phyloP scores from a whole-genome alignment of 2,888 invertebrate species.

The Dichetophora obliterata region DNA sequence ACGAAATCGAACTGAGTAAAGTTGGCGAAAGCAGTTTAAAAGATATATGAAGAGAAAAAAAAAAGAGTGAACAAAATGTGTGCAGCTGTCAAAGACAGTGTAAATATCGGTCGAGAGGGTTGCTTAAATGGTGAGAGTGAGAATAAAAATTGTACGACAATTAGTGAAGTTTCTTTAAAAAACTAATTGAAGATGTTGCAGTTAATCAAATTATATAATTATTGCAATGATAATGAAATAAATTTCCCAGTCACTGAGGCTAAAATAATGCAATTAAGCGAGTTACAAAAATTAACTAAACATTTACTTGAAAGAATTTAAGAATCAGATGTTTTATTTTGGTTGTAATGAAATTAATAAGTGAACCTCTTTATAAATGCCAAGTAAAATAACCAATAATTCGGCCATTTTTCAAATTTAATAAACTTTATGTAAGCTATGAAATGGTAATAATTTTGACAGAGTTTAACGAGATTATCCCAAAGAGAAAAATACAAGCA shows the following conservation, averaged over 20 bases:
- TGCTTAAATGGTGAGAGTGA: not conserved
- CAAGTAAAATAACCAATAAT: no score
- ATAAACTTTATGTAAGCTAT: no score
- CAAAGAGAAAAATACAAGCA: no score
- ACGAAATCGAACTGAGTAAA: constrained; percentile 6
- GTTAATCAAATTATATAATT: not conserved
- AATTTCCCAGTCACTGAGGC: not conserved
- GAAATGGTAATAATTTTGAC: no score
- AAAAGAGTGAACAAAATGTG: not conserved
- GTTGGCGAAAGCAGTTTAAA: not conserved
- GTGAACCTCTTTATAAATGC: no score
- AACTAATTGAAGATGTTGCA: constrained; percentile 1
- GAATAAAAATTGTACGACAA: not conserved
- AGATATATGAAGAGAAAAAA: not conserved
- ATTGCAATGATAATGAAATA: not conserved
- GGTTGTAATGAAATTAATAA: no score
- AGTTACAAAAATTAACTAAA: no score
- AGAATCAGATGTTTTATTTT: no score
- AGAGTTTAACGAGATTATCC: no score
- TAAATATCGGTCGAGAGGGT: not conserved
- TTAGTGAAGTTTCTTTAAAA: not conserved
- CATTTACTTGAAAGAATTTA: no score
- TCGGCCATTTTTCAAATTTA: no score
- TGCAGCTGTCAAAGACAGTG: constrained; percentile 22
- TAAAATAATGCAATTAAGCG: not conserved